Base-by-base conservation (phyloP, 2,888 invertebrate species). In the Drosophila meridionalis region DNA sequence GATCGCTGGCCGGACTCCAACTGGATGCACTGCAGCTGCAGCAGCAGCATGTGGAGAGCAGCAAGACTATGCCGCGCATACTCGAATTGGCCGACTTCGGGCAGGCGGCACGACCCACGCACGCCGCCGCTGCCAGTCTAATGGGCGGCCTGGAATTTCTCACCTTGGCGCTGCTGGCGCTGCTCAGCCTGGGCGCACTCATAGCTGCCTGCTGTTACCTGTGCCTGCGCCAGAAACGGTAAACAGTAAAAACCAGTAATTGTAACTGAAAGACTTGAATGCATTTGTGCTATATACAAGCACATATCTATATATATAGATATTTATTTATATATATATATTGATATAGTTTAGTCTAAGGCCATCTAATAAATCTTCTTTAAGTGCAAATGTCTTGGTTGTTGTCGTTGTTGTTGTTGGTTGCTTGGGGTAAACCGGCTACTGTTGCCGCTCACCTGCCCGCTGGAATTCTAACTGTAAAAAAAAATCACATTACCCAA, bases 141-240 rank as follows among this genome's bases (percentile, higher is more conserved):
- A 93, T 95, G 83, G 96, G 96, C 32, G 95, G 97, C 0, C 94
- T 97, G 86, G 97, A 98, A 93, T 95, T 97, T 57, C 95, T 97
- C 34, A 96, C 97, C 0, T 95, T 98, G 14, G 96, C 97, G 0
- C 94, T 98, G 7, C 97, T 97, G 4, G 96, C 97, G 76, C 94
- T 97, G 58, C 96, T 98, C 61, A 97, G 97, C 91, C 93, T 97
- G 50, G 97, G 97, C 0, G 97, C 97, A 0, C 94, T 96, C 63
- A 94, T 96, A 9, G 96, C 97, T 0, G 96, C 97, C 14, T 94
- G 97, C 11, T 97, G 97, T 89, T 95, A 97, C 77, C 94, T 96
- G 60, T 96, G 97, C 89, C 94, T 96, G 68, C 94, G 95, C 63
- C 93, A 93, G 70, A 93, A 93, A 93, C 93, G 93, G 93, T 93